phyloP scores from a whole-genome alignment of 2,888 invertebrate genomes.

The Stenodema calcarata region DNA sequence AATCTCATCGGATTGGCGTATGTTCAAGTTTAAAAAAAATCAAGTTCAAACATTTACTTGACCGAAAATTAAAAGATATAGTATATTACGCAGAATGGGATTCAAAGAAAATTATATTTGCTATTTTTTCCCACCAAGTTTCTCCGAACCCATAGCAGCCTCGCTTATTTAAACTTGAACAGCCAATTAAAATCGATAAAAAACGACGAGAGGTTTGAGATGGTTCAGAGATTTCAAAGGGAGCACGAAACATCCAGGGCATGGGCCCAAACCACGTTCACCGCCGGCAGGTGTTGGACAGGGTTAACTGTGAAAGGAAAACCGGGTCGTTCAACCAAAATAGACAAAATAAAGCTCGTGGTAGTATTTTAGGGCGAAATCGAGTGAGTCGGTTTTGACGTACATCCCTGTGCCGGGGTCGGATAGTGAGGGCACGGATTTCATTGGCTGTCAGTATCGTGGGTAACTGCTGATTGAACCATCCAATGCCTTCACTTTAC shows the following conservation, averaged over 20 bases:
- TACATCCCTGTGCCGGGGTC: too few relatives aligned
- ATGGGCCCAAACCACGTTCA: background rate
- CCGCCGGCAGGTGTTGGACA: constrained; percentile 6
- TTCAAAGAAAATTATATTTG: too few relatives aligned
- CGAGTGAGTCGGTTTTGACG: background rate
- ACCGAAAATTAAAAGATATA: too few relatives aligned
- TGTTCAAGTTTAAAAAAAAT: background rate
- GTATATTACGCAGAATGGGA: too few relatives aligned
- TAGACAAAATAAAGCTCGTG: background rate
- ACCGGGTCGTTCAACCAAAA: constrained; percentile 43
- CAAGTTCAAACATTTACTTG: too few relatives aligned
- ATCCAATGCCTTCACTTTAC: too few relatives aligned
- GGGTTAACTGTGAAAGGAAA: background rate
- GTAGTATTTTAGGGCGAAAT: background rate
- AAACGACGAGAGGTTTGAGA: background rate
- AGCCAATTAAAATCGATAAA: background rate
- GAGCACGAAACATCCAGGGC: background rate
- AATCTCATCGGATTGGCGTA: background rate
- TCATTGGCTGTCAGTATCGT: too few relatives aligned
- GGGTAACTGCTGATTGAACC: too few relatives aligned
- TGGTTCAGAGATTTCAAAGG: background rate
- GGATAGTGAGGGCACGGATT: too few relatives aligned
- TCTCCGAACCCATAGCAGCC: too few relatives aligned
- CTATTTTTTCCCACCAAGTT: too few relatives aligned
- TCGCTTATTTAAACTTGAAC: background rate